Percentiles rank a stretch among this genome's conserved stretches.
phyloP scores from a whole-genome alignment of 2,113 vertebrate genomes.

The Scalopus aquaticus region DNA sequence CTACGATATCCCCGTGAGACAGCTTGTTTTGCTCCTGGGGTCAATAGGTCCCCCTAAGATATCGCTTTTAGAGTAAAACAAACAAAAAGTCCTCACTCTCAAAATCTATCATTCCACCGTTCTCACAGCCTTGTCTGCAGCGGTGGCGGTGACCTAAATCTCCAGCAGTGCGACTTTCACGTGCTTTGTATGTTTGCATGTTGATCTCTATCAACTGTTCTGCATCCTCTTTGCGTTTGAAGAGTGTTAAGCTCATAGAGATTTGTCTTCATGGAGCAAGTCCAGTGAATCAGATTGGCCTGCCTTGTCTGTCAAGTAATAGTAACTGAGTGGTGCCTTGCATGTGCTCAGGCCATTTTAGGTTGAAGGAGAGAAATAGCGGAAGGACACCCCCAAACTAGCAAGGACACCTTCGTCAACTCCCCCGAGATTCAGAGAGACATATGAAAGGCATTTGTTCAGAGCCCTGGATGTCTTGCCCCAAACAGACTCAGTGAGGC shows the following conservation, averaged over 20 bases:
- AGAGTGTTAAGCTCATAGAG: not conserved
- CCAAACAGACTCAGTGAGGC: not conserved
- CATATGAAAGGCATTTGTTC: not conserved
- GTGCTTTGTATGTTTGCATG: conserved; percentile 61
- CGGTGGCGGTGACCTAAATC: not conserved
- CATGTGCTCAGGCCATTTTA: not conserved
- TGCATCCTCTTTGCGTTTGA: not conserved
- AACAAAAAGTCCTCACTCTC: not conserved
- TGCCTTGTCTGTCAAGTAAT: not conserved
- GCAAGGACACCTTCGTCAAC: not conserved
- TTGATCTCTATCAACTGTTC: conserved; percentile 41
- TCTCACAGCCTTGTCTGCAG: not conserved
- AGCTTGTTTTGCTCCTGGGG: not conserved
- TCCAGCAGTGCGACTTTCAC: not conserved
- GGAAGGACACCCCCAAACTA: not conserved
- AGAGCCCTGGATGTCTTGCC: not conserved
- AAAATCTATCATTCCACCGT: not conserved
- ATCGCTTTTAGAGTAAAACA: not conserved
- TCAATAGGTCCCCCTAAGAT: not conserved
- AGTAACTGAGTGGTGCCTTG: not conserved
- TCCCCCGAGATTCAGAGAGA: not conserved
- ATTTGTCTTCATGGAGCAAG: not conserved
- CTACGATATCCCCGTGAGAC: not conserved
- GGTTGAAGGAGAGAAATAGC: not conserved
- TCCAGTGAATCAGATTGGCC: not conserved